Evolutionary conservation across 53 echinoderm and acorn worm genomes (phyloP).

Genomic region (Pentamera pediparva): DNA sequence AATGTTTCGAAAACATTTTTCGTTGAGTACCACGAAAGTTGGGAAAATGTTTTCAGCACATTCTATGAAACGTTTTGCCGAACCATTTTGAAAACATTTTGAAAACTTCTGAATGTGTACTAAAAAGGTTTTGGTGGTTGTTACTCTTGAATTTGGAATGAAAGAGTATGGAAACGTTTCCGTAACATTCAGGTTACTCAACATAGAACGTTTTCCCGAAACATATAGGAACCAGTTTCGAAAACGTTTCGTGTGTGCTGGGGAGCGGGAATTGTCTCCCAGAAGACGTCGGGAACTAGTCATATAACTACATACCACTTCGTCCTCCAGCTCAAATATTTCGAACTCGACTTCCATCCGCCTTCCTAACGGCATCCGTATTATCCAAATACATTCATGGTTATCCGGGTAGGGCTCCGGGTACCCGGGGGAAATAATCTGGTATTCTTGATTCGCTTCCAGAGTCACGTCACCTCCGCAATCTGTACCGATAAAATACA

Average conservation of each 20-base stretch:
- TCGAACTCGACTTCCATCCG: slow-evolving; percentile 42
- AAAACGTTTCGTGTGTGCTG: no score
- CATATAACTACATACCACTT: slow-evolving; percentile 4
- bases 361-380: slow-evolving; percentile 52
- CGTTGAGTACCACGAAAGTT: no score
- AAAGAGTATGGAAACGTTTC: background rate
- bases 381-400: slow-evolving; percentile 52
- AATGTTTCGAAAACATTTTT: no score
- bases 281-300: no score
- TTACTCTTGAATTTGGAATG: no score
- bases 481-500: slow-evolving; percentile 12
- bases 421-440: slow-evolving; percentile 55
- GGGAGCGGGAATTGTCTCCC: no score
- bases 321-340: slow-evolving; percentile 14
- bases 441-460: slow-evolving; percentile 17
- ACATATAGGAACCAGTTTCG: background rate
- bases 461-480: slow-evolving; percentile 56
- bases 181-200: background rate
- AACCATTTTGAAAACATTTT: no score
- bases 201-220: background rate
- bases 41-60: no score
- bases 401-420: slow-evolving; percentile 49
- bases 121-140: no score
- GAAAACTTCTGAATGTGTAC: no score
- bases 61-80: no score